Percentiles rank a stretch among this genome's conserved stretches.
phyloP scores from a whole-genome alignment of 2,113 vertebrate species.

The Cyprinus carpio region DNA sequence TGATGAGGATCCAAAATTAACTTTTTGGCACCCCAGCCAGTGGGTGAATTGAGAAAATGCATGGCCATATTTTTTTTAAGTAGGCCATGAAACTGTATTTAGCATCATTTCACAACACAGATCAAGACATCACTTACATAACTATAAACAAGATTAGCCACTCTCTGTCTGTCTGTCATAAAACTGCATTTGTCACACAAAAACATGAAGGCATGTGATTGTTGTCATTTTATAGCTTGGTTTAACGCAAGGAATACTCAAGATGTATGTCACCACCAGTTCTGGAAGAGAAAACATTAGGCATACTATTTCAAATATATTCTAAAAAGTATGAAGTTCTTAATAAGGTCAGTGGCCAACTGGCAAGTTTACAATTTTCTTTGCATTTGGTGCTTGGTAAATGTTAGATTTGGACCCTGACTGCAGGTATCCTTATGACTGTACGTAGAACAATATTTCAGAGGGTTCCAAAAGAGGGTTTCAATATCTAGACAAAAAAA shows the following conservation, averaged over 20 bases:
- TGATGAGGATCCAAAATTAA: background rate
- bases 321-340: no score
- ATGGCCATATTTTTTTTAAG: background rate
- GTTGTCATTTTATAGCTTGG: background rate
- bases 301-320: no score
- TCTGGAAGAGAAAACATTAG: background rate
- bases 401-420: background rate
- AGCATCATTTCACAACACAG: background rate
- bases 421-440: background rate
- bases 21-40: background rate
- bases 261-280: background rate
- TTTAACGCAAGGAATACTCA: background rate
- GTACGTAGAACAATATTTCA: background rate
- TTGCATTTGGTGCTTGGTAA: background rate
- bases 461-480: background rate
- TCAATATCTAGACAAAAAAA: conserved; percentile 13
- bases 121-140: background rate
- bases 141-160: background rate
- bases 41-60: background rate
- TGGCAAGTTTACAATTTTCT: background rate
- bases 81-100: background rate
- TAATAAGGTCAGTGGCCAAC: no score
- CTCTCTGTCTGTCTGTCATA: background rate
- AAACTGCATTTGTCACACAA: background rate
- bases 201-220: background rate